Evolutionary conservation across 2,888 invertebrate genomes (phyloP), one percentile per base, ranked within the genome.

Genomic region (Coenonympha glycerion): DNA sequence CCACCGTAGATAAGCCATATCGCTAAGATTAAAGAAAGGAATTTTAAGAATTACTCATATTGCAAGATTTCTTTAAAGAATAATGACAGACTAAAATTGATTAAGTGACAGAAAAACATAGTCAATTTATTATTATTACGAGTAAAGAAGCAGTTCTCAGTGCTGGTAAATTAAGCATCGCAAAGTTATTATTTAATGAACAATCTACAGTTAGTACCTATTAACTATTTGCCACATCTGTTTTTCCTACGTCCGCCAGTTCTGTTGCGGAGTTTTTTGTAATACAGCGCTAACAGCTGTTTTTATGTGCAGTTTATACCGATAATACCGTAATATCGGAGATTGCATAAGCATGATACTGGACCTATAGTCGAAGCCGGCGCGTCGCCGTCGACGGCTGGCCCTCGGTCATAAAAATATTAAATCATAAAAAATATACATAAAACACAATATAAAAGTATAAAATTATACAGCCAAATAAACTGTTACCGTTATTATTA

Each of bases 281-380:
- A 53, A 59, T 11, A 50, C 52, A 59, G 59, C 61, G 60, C 45
- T 45, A 62, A 64, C 56, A 34, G 57, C 30, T 55, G 56, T 62
- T 68, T 71, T 67, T 64, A 53, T 56, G 57, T 60, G 60, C 47
- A 51, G 18, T 73, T 68, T 68, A 73, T 73, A 73, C 70, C 73
- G 78, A 73, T 78, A 76, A 69, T 65, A 73, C 64, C 61, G 76
- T 73, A 72, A 66, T 72, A 71, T 72, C 68, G 66, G 59, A 64
- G 59, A 68, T 82, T 84, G 76, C 81, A 77, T 79, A 79, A 83
- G 66, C 67, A 65, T 65, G 65, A 64, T 64, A 64, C 68, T 63
- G 60, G 76, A 64, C 67, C 60, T 76, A n/a, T n/a, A 79, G 80
- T 79, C 63, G 58, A 53, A 60, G 63, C 61, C 68, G 63, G 70